phyloP scores from a whole-genome alignment of 2,113 vertebrate species.

The Hassar affinis region DNA sequence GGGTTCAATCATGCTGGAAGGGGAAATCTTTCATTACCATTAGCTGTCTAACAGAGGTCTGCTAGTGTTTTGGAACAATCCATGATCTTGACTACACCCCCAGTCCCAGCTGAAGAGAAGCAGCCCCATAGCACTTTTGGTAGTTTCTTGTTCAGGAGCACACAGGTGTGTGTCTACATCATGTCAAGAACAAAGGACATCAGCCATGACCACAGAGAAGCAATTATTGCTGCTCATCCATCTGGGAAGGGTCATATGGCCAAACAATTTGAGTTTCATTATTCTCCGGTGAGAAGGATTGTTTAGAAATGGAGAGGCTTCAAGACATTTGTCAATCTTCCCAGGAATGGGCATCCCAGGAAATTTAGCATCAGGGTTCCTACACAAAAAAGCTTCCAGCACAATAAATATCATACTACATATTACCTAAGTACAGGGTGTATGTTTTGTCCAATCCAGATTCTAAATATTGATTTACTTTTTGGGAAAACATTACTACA shows the following conservation, averaged over 20 bases:
- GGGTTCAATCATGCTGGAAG: not conserved
- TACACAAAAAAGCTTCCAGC: too few relatives aligned
- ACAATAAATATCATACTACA: not conserved
- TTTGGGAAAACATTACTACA: not conserved
- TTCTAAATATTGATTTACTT: too few relatives aligned
- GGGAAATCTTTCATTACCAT: too few relatives aligned
- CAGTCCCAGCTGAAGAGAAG: not conserved
- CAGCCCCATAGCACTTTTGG: not conserved
- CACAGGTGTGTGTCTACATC: not conserved
- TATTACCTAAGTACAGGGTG: not conserved
- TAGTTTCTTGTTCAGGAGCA: too few relatives aligned
- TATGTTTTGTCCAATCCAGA: too few relatives aligned
- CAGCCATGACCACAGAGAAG: too few relatives aligned
- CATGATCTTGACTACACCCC: not conserved
- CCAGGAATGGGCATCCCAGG: too few relatives aligned
- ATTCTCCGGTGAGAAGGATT: not conserved
- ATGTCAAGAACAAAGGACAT: too few relatives aligned
- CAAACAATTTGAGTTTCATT: not conserved
- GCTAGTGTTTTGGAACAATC: not conserved
- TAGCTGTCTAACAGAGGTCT: not conserved
- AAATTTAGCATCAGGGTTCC: too few relatives aligned
- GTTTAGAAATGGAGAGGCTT: too few relatives aligned
- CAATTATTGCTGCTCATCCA: too few relatives aligned
- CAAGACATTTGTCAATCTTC: too few relatives aligned
- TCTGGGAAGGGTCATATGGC: not conserved